Conservation (phyloP, 2,888 invertebrate species). For the Lasius fuliginosus region DNA sequence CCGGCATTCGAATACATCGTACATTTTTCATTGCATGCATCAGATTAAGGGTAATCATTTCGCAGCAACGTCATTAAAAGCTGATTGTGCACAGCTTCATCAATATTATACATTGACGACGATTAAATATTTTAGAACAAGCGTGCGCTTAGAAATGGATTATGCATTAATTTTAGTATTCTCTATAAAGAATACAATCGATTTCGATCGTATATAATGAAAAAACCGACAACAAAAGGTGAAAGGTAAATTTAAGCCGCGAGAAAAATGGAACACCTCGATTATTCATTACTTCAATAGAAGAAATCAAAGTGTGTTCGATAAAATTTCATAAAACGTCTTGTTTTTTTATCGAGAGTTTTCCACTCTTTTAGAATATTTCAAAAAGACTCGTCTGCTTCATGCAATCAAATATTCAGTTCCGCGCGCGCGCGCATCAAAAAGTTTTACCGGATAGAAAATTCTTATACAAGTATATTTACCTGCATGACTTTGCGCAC, state of each 20-base stretch:
- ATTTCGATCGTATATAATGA: neutral
- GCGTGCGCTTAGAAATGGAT: neutral
- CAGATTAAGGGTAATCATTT: neutral
- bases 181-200: neutral
- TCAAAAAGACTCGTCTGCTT: neutral
- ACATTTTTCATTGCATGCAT: slow-evolving; percentile 28
- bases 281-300: slow-evolving; percentile 2
- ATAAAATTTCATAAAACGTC: neutral
- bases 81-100: neutral
- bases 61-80: neutral
- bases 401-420: neutral
- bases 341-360: neutral
- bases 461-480: neutral
- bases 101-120: neutral
- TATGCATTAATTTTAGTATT: neutral
- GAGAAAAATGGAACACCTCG: neutral
- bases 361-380: neutral
- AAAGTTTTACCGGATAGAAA: slow-evolving; percentile 9
- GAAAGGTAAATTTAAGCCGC: neutral
- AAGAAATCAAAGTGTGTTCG: neutral
- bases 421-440: neutral
- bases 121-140: neutral
- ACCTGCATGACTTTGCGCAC: neutral
- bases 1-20: slow-evolving; percentile 12
- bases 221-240: neutral